Evolutionary conservation across 2,113 vertebrate species (phyloP), one percentile per base, ranked within the genome.

Genomic region (Seriola quinqueradiata): DNA sequence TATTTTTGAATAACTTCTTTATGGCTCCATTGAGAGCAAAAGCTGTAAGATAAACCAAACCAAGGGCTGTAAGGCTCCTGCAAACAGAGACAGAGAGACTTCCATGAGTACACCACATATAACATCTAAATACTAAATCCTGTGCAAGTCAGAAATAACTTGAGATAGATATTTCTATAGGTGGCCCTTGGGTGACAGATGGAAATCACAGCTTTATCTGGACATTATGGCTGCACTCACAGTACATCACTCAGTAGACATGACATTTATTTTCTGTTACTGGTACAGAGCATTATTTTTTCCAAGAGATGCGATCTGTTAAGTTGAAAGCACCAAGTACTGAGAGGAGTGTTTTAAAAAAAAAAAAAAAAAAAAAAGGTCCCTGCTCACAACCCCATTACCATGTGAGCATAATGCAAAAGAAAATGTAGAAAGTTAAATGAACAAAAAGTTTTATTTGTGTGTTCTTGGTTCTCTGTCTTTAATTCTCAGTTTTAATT

Each of bases 1-100:
- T 65, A 46, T 71, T 84, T 84, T 50, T 14, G 19, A 67, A 79
- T 12, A 54, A 70, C 52, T 66, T 75, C 52, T 76, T 75, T 21
- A 70, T 52, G 60, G 77, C 66, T 59, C n/a, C 16, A 16, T 8
- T 42, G 32, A 59, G 69, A 59, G 28, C 19, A 14, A 52, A 65
- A 59, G 40, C 54, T 34, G 28, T 19, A 8, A 52, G 50, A 52
- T 52, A 17, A 52, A 46, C 44, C 13, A 16, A 1, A 4, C 44
- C 14, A 46, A 34, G 25, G 63, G 38, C 14, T 25, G 40, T 6
- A 25, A 21, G 57, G 46, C n/a, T 73, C 63, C 23, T 11, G 10
- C 23, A 44, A 19, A 54, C 23, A 32, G 34, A 34, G 19, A 9
- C 50, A 4, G 5, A 69, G 54, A 1, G 8, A n/a, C 59, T 21